Conservation (phyloP, 2,888 invertebrate genomes). For the Silvanus unidentatus region DNA sequence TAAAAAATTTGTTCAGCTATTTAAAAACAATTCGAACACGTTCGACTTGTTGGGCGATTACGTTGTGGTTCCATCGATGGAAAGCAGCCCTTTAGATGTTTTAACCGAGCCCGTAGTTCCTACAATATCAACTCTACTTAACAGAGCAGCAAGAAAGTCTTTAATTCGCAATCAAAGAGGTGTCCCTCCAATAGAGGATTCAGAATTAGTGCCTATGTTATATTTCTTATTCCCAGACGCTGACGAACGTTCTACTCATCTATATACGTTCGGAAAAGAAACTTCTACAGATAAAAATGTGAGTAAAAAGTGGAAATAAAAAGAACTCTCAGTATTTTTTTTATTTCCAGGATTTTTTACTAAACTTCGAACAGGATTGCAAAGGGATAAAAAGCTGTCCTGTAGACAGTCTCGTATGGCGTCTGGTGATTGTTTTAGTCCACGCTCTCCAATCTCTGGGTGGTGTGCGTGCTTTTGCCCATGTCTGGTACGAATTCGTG, state of each 20-base stretch:
- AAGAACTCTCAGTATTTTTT: not conserved
- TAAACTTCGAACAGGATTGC: conserved; percentile 31
- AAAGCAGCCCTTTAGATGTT: conserved; percentile 54
- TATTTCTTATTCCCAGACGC: conserved; percentile 88
- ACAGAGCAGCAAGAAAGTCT: conserved; percentile 50
- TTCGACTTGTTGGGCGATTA: conserved; percentile 54
- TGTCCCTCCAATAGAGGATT: conserved; percentile 74
- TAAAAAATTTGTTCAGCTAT: conserved; percentile 62
- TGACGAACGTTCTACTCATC: conserved; percentile 55
- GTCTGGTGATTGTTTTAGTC: conserved; percentile 69
- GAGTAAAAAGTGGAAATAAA: no score
- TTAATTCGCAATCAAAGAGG: conserved; percentile 40
- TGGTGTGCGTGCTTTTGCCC: conserved; percentile 69
- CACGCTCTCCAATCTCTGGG: conserved; percentile 71
- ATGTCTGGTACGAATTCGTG: conserved; percentile 90
- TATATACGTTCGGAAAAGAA: conserved; percentile 50
- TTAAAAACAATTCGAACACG: conserved; percentile 49
- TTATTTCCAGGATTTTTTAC: conserved; percentile 11
- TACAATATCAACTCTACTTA: conserved; percentile 55
- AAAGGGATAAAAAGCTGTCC: conserved; percentile 63
- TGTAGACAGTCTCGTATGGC: conserved; percentile 72
- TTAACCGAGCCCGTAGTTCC: conserved; percentile 74
- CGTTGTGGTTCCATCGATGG: conserved; percentile 36
- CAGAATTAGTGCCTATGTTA: conserved; percentile 68
- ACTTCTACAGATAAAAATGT: conserved; percentile 26